Conservation (phyloP, 1,140 invertebrate genomes). For the Drosophila eugracilis region DNA sequence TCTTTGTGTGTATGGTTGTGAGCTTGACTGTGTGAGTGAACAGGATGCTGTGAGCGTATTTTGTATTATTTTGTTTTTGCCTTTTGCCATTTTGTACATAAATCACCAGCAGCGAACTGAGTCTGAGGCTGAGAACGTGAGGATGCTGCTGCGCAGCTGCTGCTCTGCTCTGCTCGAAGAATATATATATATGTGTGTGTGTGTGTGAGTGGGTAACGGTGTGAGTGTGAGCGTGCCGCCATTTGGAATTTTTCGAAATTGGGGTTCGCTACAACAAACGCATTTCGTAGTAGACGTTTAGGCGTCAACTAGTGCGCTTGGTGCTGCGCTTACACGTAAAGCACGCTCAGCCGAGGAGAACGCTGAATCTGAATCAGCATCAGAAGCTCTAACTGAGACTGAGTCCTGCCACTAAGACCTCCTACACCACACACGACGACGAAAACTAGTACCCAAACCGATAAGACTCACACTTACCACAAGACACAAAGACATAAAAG, state of each 20-base stretch:
- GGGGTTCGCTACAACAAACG: constrained; percentile 85
- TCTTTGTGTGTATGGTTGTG: constrained; percentile 14
- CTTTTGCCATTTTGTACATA: constrained; percentile 80
- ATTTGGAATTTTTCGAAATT: constrained; percentile 85
- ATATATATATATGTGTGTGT: constrained; percentile 15
- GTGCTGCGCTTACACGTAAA: constrained; percentile 84
- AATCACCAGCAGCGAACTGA: constrained; percentile 66
- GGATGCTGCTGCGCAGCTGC: constrained; percentile 55
- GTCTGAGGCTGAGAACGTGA: constrained; percentile 45
- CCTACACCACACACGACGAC: constrained; percentile 11
- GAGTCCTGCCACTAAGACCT: constrained; percentile 19
- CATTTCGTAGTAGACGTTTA: constrained; percentile 85
- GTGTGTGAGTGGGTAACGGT: constrained; percentile 17
- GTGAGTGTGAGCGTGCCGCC: constrained; percentile 73
- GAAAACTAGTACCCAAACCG: constrained; percentile 19
- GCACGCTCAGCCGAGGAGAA: constrained; percentile 61
- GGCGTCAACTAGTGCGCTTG: constrained; percentile 85
- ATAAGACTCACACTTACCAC: constrained; percentile 10
- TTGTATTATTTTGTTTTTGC: constrained; percentile 73
- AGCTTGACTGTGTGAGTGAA: constrained; percentile 34
- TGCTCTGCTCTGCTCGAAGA: constrained; percentile 30
- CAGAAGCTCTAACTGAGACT: constrained; percentile 6
- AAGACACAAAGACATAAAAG: constrained; percentile 30
- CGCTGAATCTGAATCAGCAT: constrained; percentile 22
- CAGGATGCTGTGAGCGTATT: constrained; percentile 58